Base-by-base conservation (phyloP, 1,140 invertebrate species). In the Drosophila tsacasi region DNA sequence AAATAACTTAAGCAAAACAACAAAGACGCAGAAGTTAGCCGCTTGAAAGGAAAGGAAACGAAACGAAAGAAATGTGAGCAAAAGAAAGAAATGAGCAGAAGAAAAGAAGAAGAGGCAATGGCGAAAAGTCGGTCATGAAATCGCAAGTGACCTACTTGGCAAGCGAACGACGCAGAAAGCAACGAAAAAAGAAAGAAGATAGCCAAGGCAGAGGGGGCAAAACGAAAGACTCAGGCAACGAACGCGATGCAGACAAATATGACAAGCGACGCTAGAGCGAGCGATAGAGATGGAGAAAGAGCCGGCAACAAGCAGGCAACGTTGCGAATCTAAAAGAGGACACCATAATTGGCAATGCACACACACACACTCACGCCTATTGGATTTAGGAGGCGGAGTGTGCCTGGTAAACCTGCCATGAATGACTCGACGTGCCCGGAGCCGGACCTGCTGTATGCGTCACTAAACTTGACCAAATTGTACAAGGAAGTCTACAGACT, bases 91-190 rank as follows among this genome's bases (percentile, higher is more conserved):
- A 63, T 10, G 35, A 15, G 19, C 68, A 63, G 62, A 52, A 52
- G 54, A 63, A 58, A 63, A 60, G 61, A 46, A 47, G 63, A 74
- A 79, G 64, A 72, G 47, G 50, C 63, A 81, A 71, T 72, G 49
- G 42, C 67, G 69, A 82, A 78, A 89, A 90, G 85, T 90, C 85
- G 85, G 85, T 90, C 85, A 90, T 90, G 85, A 90, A 90, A 90
- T 90, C 85, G 85, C 85, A 90, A 90, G 85, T 90, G 85, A 90
- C 85, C 85, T 75, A 90, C 85, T 90, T 90, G 78, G 85, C 80
- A 89, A 80, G 59, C 81, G 75, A 81, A 78, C 82, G 81, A 79
- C 60, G 76, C 71, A 79, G 39, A 73, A 19, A 19, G 27, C 23
- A 65, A 42, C 21, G 32, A 50, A 55, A 66, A 35, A 74, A 47